Evolutionary conservation across 1,140 invertebrate genomes (phyloP).

Genomic region (Heliconius himera): DNA sequence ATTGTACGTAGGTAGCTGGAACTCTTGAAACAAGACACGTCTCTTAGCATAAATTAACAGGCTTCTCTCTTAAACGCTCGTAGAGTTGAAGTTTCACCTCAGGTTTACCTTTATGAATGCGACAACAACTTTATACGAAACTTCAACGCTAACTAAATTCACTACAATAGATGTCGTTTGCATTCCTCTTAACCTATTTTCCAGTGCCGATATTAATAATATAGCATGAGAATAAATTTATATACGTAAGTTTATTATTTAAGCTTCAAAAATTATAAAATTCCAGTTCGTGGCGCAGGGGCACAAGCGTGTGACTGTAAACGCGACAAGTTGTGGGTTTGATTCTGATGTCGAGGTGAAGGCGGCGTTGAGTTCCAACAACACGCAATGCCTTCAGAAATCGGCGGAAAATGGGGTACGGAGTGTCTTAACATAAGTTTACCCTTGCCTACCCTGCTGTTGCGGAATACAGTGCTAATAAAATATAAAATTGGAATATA

Average conservation of each 20-base stretch:
- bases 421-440: no score
- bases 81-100: slow-evolving; percentile 17
- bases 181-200: slow-evolving; percentile 19
- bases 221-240: neutral
- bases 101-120: slow-evolving; percentile 14
- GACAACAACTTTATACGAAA: slow-evolving; percentile 16
- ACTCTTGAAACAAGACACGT: neutral
- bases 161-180: slow-evolving; percentile 11
- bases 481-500: no score
- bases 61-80: neutral
- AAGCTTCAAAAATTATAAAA: neutral
- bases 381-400: no score
- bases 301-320: no score
- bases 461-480: no score
- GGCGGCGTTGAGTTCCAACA: no score
- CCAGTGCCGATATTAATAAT: neutral
- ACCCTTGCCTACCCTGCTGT: no score
- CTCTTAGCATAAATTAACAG: slow-evolving; percentile 4
- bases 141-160: slow-evolving; percentile 16
- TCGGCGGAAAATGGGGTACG: no score
- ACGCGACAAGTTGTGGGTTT: no score
- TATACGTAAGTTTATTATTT: neutral
- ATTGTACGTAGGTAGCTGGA: neutral
- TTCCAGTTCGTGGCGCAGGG: neutral
- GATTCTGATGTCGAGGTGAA: no score